Evolutionary conservation across 2,797 vertebrate genomes (phyloP), one percentile per base, ranked within the genome.

Genomic region (Sus cebifrons): DNA sequence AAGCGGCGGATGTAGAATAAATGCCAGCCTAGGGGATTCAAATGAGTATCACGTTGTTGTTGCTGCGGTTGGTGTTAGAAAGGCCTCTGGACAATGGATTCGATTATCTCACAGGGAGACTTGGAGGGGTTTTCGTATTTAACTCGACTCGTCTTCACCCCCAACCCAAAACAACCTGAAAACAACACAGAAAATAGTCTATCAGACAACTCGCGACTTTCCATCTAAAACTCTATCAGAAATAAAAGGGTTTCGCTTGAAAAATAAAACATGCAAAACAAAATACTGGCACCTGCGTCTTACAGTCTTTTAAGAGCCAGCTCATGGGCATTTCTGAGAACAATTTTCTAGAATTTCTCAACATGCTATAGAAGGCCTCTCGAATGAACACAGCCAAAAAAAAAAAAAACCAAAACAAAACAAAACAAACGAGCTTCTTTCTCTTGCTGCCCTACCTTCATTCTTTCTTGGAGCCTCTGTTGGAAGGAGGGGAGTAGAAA

Each of bases 1-100:
- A 97, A 88, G 54, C 68, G 64, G 93, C 89, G 32, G 40, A 60
- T 79, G 16, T 71, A 68, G 92, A 87, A 81, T 95, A 89, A 94
- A 97, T 85, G 56, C 52, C 68, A 81, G 56, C 49, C 83, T 56
- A 73, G 79, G 44, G 75, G 21, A 93, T 93, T 94, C 62, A 89
- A 77, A 84, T 25, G 86, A 91, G 27, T 40, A 78, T 27, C 65
- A 64, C 32, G 70, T 29, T 36, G 21, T 16, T 23, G 60, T 65
- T 74, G 56, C 13, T 44, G 36, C 70, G 52, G 21, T 2, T 70
- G n/a, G 67, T 60, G 18, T 64, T 70, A 62, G 62, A 94, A 23
- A 64, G 70, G 60, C 23, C 58, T 71, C n/a, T 17, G 32, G 40
- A 36, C 86, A 85, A 79, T 32, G 5, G 17, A 73, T 32, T 56